A percentile compares a stretch with the other conserved stretches of the same genome.
Conservation (phyloP, 2,888 invertebrate species). For the Agrotis puta region DNA sequence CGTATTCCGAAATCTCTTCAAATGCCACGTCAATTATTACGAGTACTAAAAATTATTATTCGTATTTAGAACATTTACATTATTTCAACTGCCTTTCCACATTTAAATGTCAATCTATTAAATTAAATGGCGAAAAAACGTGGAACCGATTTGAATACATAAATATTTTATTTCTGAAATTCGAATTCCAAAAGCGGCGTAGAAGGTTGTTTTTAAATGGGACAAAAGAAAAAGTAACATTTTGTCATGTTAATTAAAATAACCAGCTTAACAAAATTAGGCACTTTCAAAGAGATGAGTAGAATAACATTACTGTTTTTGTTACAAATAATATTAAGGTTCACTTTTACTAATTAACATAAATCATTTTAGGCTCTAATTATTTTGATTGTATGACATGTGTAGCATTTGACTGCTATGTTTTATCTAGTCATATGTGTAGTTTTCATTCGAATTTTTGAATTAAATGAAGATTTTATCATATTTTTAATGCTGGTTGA, state of each 20-base stretch:
- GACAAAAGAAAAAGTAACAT: constrained; percentile 51
- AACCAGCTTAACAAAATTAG: constrained; percentile 30
- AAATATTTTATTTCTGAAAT: constrained; percentile 61
- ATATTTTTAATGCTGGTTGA: background rate
- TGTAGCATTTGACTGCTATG: background rate
- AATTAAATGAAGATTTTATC: background rate
- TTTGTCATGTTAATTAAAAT: constrained; percentile 54
- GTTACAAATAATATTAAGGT: background rate
- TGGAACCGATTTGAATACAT: constrained; percentile 68
- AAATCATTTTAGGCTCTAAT: background rate
- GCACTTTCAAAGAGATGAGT: constrained; percentile 26
- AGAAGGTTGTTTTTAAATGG: constrained; percentile 54
- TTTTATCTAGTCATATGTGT: background rate
- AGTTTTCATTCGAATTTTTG: background rate
- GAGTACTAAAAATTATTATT: background rate
- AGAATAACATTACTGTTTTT: constrained; percentile 10
- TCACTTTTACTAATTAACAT: background rate
- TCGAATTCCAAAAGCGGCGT: constrained; percentile 38
- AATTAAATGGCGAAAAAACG: constrained; percentile 57
- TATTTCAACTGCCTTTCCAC: constrained; percentile 17
- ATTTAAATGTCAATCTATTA: constrained; percentile 53
- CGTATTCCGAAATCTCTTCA: no score
- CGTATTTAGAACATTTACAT: constrained; percentile 38
- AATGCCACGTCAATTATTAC: no score
- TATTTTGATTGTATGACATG: background rate